Evolutionary conservation across 2,113 vertebrate genomes (phyloP).

Genomic region (Aspiorhynchus laticeps): DNA sequence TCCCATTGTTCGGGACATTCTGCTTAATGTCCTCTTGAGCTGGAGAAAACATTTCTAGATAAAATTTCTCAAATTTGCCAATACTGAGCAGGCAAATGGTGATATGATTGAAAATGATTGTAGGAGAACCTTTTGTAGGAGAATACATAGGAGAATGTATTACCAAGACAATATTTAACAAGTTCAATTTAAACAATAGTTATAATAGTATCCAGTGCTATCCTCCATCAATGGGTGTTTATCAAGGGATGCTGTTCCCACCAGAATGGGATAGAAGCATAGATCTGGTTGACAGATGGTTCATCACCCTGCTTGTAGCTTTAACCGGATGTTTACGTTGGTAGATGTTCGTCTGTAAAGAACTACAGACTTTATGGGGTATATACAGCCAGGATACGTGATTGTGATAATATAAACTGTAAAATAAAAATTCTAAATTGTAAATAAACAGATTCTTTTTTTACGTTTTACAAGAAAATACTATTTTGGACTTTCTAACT

Average conservation of each 20-base stretch:
- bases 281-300: background rate
- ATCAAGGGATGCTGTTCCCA: background rate
- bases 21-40: background rate
- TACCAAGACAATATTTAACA: background rate
- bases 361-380: background rate
- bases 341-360: background rate
- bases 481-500: too few relatives aligned
- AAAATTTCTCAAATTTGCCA: background rate
- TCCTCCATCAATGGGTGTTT: too few relatives aligned
- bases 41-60: background rate
- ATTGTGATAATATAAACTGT: background rate
- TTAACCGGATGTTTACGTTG: too few relatives aligned
- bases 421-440: too few relatives aligned
- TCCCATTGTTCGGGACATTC: slow-evolving; percentile 75
- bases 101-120: background rate
- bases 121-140: background rate
- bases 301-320: too few relatives aligned
- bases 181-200: background rate
- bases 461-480: too few relatives aligned
- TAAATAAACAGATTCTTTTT: too few relatives aligned
- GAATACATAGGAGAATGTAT: too few relatives aligned
- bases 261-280: background rate
- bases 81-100: background rate
- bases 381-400: background rate
- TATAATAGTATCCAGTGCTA: background rate